Conservation (phyloP, 2,113 vertebrate species). For the Procavia capensis region DNA sequence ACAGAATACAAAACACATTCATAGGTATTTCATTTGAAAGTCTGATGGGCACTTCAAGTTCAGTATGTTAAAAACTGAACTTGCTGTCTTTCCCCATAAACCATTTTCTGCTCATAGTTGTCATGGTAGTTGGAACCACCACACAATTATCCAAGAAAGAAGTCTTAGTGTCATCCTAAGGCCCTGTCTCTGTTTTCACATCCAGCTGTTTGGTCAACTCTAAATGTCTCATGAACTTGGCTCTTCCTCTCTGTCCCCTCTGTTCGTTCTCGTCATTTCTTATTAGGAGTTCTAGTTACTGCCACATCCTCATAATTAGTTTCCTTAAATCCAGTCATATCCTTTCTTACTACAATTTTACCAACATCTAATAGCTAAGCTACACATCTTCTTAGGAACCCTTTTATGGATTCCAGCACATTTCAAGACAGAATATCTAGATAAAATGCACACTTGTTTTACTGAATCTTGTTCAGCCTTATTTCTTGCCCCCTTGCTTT, state of each 20-base stretch:
- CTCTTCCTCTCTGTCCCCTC: not conserved
- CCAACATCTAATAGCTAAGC: not conserved
- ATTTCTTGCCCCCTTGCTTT: not conserved
- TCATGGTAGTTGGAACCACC: not conserved
- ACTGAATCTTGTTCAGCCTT: not conserved
- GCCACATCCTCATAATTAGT: not conserved
- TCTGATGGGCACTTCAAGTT: not conserved
- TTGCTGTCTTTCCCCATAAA: not conserved
- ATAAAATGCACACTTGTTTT: not conserved
- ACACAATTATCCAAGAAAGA: not conserved
- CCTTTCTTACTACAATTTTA: not conserved
- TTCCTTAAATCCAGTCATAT: not conserved
- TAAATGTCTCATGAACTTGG: not conserved
- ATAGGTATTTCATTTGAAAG: not conserved
- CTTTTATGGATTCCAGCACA: not conserved
- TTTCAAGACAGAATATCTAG: not conserved
- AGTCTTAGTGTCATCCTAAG: not conserved
- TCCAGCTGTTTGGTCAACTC: not conserved
- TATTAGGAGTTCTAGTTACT: not conserved
- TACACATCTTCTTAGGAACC: not conserved
- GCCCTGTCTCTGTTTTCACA: not conserved
- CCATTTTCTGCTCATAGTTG: not conserved
- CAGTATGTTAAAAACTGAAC: not conserved
- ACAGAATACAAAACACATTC: not conserved
- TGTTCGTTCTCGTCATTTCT: not conserved